phyloP scores from a whole-genome alignment of 2,113 vertebrate genomes.

The Heloderma charlesbogerti region DNA sequence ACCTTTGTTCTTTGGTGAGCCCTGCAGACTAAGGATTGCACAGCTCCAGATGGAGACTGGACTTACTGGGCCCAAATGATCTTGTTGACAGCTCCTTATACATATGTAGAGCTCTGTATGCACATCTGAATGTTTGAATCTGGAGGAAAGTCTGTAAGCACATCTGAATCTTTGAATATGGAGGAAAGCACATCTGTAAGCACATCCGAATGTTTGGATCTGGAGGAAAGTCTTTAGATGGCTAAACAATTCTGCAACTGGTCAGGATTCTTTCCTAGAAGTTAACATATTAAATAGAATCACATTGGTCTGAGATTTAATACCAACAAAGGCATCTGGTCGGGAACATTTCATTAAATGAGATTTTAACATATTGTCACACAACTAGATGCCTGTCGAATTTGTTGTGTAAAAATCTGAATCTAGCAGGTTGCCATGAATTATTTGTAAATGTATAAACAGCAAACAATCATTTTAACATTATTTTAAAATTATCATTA shows the following conservation, averaged over 20 bases:
- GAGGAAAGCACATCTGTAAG: not conserved
- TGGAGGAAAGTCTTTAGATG: not conserved
- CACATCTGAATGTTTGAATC: not conserved
- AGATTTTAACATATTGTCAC: slow-evolving; percentile 68
- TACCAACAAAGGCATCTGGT: slow-evolving; percentile 35
- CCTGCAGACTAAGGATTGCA: not conserved
- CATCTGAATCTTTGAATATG: too few species aligned
- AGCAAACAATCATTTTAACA: slow-evolving; percentile 63
- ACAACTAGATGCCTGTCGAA: slow-evolving; percentile 63
- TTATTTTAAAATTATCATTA: slow-evolving; percentile 50
- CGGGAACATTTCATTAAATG: slow-evolving; percentile 60
- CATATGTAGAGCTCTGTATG: not conserved
- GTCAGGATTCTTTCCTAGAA: not conserved
- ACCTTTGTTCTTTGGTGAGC: too few species aligned
- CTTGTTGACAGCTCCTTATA: not conserved
- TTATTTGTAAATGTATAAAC: slow-evolving; percentile 71
- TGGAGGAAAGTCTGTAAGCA: not conserved
- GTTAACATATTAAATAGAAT: slow-evolving; percentile 46
- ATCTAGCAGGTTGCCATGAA: slow-evolving; percentile 54
- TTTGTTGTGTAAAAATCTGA: slow-evolving; percentile 71
- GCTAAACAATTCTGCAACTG: not conserved
- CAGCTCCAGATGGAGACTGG: not conserved
- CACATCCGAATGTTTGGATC: not conserved
- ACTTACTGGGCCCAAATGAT: not conserved
- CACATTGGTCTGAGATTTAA: slow-evolving; percentile 52